phyloP scores from a whole-genome alignment of 2,113 vertebrate genomes.

The Penelope pileata region DNA sequence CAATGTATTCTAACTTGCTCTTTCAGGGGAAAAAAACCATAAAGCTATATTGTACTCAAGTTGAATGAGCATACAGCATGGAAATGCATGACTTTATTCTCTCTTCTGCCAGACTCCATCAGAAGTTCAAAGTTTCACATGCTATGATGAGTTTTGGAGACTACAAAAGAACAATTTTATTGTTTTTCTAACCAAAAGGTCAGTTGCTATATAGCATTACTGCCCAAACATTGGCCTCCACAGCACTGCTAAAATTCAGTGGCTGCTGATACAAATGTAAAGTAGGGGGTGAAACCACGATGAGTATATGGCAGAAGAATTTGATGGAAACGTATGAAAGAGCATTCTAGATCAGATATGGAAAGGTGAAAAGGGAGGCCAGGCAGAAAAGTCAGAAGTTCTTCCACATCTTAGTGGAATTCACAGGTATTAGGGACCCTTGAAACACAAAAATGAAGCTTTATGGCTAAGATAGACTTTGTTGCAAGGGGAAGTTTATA shows the following conservation, averaged over 20 bases:
- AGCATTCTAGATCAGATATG: neutral
- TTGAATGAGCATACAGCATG: neutral
- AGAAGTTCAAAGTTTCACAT: neutral
- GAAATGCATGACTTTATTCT: neutral
- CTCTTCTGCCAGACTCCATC: neutral
- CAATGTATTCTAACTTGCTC: neutral
- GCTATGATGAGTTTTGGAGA: neutral
- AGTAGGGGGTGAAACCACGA: neutral
- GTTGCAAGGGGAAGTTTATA: neutral
- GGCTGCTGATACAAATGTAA: neutral
- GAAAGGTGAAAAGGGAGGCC: neutral
- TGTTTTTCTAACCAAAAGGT: neutral
- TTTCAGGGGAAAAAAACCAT: fast-evolving
- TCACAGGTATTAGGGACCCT: neutral
- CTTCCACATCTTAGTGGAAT: neutral
- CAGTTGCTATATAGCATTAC: neutral
- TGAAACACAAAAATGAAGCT: neutral
- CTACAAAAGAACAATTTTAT: neutral
- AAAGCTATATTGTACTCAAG: neutral
- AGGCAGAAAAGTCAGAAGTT: neutral
- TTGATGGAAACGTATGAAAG: neutral
- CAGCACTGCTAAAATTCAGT: neutral
- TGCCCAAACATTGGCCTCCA: neutral
- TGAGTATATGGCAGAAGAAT: neutral
- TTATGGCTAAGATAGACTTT: neutral